Evolutionary conservation across 2,888 invertebrate species (phyloP), one percentile per base, ranked within the genome.

Genomic region (Caenorhabditis angaria): DNA sequence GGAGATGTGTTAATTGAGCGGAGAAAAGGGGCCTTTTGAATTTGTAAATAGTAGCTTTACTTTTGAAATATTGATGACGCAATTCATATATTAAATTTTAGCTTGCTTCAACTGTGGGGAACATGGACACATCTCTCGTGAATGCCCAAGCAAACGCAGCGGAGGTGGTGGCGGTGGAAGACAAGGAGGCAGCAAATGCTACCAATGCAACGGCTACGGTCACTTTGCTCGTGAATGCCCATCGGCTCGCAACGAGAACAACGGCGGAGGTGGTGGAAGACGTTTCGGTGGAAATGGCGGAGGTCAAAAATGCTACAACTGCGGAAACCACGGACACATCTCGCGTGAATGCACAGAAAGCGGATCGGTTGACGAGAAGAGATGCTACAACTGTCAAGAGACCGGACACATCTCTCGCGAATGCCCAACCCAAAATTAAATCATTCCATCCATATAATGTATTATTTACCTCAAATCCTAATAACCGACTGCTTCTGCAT

Each of bases 301-400:
- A 10, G 74, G 73, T 54, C 78, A 77, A 65, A 81, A 77, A 66
- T 84, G 83, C 76, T 84, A 81, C 80, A 82, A 80, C 69, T 84
- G 84, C 59, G 83, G 83, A 54, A 67, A 77, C 47, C 48, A 65
- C 22, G 85, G 85, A 53, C 85, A 85, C 76, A 78, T 83, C 62
- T 78, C 82, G 14, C 82, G 85, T 35, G 84, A 84, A 54, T 85
- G 85, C 74, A 72, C 69, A 32, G 83, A 83, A 57, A 65, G 65
- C 32, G 80, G 76, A 59, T 73, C 72, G 22, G 78, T 67, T 27
- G 70, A 73, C 12, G 69, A 74, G 65, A 81, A 94, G 89, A 93
- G 93, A 87, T 95, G 95, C 91, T 95, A 95, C 91, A 95, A 93
- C 90, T 95, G 95, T 91, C 74, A 76, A 58, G 71, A 74, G 50